Conservation (phyloP, 1,140 invertebrate species). For the Drosophila micromelanica region DNA sequence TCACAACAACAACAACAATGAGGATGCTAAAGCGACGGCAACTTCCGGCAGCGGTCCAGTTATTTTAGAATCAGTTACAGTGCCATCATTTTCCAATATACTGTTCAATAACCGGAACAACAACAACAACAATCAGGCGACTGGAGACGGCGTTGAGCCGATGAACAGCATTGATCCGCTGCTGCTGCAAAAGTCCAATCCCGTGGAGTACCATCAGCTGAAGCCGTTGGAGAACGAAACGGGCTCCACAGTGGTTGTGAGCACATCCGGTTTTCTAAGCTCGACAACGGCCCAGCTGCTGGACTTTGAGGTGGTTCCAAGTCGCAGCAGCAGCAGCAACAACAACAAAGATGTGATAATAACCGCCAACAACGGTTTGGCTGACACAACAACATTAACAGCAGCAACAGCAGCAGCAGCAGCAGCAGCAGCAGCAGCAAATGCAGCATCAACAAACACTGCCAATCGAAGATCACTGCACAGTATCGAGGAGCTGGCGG, state of each 20-base stretch:
- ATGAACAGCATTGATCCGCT: constrained; percentile 21
- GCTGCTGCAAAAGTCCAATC: constrained; percentile 24
- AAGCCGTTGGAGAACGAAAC: constrained; percentile 53
- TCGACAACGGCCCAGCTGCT: constrained; percentile 61
- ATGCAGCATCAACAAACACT: constrained; percentile 33
- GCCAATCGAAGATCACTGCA: constrained; percentile 66
- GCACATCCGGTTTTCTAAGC: constrained; percentile 55
- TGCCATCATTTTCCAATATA: constrained; percentile 72
- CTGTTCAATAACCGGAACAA: constrained; percentile 50
- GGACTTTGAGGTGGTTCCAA: constrained; percentile 55
- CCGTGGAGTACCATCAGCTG: constrained; percentile 65
- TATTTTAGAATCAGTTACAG: constrained; percentile 65
- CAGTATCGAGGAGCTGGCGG: constrained; percentile 74
- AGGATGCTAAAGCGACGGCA: constrained; percentile 45
- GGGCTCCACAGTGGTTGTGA: constrained; percentile 20
- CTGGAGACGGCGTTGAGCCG: background rate
- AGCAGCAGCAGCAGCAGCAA: constrained; percentile 5
- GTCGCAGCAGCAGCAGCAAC: constrained; percentile 26
- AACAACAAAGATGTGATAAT: constrained; percentile 43
- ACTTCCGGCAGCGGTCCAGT: constrained; percentile 30
- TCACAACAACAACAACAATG: constrained; percentile 43
- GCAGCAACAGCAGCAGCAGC: constrained; percentile 7
- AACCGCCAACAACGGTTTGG: constrained; percentile 18
- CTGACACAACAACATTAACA: constrained; percentile 49
- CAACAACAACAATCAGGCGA: constrained; percentile 38